These are phyloP conservation scores for Poeciliopsis prolifica DNA, from an alignment of 2,113 vertebrate species.

Conservation along the genomic window DNA sequence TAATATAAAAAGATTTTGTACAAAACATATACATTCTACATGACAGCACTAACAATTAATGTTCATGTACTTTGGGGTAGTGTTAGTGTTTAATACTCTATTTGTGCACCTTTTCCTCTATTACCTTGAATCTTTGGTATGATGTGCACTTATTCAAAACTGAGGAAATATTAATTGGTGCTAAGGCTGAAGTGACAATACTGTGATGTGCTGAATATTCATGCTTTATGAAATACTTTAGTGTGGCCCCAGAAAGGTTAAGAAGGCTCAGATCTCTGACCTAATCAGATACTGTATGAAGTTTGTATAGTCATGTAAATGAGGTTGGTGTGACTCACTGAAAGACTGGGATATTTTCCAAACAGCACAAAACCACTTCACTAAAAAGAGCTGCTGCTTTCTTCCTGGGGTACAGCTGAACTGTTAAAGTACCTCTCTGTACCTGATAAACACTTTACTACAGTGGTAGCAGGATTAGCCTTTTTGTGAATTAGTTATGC, in stretches of 20 bases:
- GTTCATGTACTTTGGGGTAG: constrained; percentile 64
- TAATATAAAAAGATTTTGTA: constrained; percentile 73
- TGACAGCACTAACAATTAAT: constrained; percentile 74
- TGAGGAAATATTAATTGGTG: constrained; percentile 30
- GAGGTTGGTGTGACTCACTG: constrained; percentile 47
- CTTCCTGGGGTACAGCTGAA: constrained; percentile 37
- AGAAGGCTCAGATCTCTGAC: constrained; percentile 25
- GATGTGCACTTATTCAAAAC: constrained; percentile 57
- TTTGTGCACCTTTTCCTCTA: constrained; percentile 63
- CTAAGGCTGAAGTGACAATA: constrained; percentile 34
- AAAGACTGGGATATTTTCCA: constrained; percentile 38
- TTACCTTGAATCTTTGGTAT: constrained; percentile 80
- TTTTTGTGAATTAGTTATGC: constrained; percentile 17
- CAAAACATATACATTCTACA: constrained; percentile 79
- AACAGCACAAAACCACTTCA: constrained; percentile 73
- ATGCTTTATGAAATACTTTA: constrained; percentile 26
- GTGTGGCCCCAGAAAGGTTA: constrained; percentile 27
- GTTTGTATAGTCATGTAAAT: constrained; percentile 40
- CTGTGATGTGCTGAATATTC: constrained; percentile 23
- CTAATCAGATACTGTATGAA: constrained; percentile 29
- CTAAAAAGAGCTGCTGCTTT: constrained; percentile 46
- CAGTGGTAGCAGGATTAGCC: constrained; percentile 29
- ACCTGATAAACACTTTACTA: constrained; percentile 39
- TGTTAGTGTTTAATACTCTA: constrained; percentile 68
- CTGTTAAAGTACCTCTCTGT: constrained; percentile 58